Evolutionary conservation across 2,888 invertebrate genomes (phyloP), one percentile per base, ranked within the genome.

Genomic region (Folsomia candida): DNA sequence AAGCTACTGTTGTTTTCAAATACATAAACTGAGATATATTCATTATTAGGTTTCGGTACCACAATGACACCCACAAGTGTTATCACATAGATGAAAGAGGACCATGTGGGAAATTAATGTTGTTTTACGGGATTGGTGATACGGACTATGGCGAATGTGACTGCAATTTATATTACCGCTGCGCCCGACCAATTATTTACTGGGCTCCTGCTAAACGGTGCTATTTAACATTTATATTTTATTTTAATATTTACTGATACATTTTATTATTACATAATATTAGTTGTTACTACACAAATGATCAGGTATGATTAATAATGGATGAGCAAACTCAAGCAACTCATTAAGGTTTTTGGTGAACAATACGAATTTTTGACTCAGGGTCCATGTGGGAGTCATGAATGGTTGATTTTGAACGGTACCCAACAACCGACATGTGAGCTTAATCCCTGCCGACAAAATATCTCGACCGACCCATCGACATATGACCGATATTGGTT

Each of bases 131-230:
- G 18, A 29, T 71, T 4, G 78, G 78, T 26, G 72, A 78, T 60
- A 71, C 73, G 2, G 71, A 77, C 6, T 78, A 74, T 64, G 79
- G 79, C 24, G 73, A 69, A 3, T 79, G 79, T 69, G 79, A 79
- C 51, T 79, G 79, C 63, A 77, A 77, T 37, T 71, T 71, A 25
- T 75, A 74, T 26, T 71, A 73, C 28, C 71, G 73, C 29, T 79
- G 79, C 64, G 78, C 76, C 20, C 73, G 79, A n/a, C 78, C 79
- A 2, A 58, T 79, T 29, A 68, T 79, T 70, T 79, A 76, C 68
- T 76, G 78, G 78, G 69, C 73, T 22, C 54, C 61, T 9, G 71
- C 74, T 27, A 72, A 74, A 37, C 74, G 77, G 1, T 79, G 79
- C 58, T n/a, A n/a, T n/a, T n/a, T n/a, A n/a, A n/a, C n/a, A n/a